phyloP scores from a whole-genome alignment of 2,113 vertebrate genomes.

The Percina caprodes region DNA sequence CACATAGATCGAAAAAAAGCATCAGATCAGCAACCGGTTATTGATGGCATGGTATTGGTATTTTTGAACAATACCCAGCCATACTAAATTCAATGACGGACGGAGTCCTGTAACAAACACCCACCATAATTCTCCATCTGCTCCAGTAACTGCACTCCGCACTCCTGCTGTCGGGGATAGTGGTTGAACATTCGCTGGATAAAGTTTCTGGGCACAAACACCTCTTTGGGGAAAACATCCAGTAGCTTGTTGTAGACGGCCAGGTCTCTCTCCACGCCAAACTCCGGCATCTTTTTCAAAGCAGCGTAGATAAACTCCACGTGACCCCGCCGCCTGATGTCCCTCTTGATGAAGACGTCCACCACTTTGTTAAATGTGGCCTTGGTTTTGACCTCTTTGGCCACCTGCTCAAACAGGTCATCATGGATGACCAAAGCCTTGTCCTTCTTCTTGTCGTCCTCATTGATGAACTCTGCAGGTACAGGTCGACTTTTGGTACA shows the following conservation, averaged over 20 bases:
- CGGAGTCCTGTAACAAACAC: background rate
- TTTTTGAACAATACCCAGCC: too few relatives aligned
- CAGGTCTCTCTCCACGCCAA: constrained; percentile 88
- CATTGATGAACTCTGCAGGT: constrained; percentile 16
- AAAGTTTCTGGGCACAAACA: constrained; percentile 87
- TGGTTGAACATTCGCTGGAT: constrained; percentile 91
- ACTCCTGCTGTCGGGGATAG: constrained; percentile 92
- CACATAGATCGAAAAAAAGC: too few relatives aligned
- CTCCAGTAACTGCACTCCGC: constrained; percentile 87
- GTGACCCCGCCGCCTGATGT: constrained; percentile 86
- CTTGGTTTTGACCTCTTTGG: constrained; percentile 74
- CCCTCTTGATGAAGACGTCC: constrained; percentile 79
- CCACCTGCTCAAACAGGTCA: constrained; percentile 80
- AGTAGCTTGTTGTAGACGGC: constrained; percentile 89
- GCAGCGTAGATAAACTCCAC: constrained; percentile 93
- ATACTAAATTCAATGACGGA: background rate
- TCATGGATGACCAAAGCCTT: constrained; percentile 66
- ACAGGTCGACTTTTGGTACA: constrained; percentile 34
- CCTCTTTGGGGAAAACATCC: constrained; percentile 92
- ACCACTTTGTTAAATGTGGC: constrained; percentile 84
- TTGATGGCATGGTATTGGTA: too few relatives aligned
- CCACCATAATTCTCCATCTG: constrained; percentile 91
- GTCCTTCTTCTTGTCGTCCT: constrained; percentile 12
- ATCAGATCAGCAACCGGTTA: too few relatives aligned
- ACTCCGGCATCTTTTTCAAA: constrained; percentile 89